Evolutionary conservation across 1,140 invertebrate species (phyloP).

Genomic region (Drosophila obscura): DNA sequence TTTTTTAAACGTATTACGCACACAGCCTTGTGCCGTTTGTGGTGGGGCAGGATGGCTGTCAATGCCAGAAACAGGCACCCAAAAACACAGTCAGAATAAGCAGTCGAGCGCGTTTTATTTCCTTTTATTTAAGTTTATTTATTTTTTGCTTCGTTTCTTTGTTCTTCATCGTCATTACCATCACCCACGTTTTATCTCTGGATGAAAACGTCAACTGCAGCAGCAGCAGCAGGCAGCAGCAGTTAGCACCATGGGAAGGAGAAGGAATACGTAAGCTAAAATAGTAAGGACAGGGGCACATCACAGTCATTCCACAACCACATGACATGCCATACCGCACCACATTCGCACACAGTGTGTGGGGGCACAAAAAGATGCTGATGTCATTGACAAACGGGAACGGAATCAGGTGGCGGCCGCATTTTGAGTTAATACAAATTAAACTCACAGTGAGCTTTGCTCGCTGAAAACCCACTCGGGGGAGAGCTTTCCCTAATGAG

Average conservation of each 20-base stretch:
- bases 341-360: conserved; percentile 1
- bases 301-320: too few species aligned
- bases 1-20: too few species aligned
- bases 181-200: conserved; percentile 13
- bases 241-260: conserved; percentile 8
- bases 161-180: conserved; percentile 17
- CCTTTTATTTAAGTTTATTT: conserved; percentile 32
- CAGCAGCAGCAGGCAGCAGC: background rate
- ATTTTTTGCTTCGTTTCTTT: conserved; percentile 23
- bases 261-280: conserved; percentile 17
- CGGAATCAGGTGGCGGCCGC: conserved; percentile 33
- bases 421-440: conserved; percentile 48
- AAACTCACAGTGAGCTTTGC: conserved; percentile 41
- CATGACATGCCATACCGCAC: too few species aligned
- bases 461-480: conserved; percentile 9
- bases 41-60: too few species aligned
- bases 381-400: conserved; percentile 35
- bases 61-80: too few species aligned
- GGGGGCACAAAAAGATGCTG: conserved; percentile 26
- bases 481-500: conserved; percentile 31
- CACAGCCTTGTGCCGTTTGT: too few species aligned
- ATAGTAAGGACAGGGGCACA: conserved; percentile 13
- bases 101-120: conserved; percentile 17
- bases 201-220: conserved; percentile 54
- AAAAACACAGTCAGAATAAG: too few species aligned